Conservation (phyloP, 1,140 invertebrate genomes). For the Ditylenchus dipsaci region DNA sequence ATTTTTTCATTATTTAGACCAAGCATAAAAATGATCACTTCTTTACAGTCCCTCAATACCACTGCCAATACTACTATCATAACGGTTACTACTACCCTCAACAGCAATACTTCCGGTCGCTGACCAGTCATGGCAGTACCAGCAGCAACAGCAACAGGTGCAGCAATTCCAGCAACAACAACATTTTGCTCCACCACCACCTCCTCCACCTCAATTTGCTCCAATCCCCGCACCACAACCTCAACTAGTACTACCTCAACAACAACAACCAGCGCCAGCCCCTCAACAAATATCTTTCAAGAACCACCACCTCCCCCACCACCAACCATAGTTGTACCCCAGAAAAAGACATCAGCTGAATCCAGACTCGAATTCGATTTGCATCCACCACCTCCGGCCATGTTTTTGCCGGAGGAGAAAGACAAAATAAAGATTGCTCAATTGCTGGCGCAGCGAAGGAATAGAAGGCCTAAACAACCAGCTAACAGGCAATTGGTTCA, state of each 20-base stretch:
- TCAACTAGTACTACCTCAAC: neutral
- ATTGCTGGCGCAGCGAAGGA: conserved; percentile 18
- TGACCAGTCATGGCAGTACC: conserved; percentile 6
- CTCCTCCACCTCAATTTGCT: neutral
- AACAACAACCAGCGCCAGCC: conserved; percentile 12
- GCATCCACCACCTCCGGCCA: conserved; percentile 24
- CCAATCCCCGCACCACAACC: neutral
- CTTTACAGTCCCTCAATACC: neutral
- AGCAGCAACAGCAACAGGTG: conserved; percentile 16
- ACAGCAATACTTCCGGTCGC: conserved; percentile 4
- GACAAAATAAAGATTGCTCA: conserved; percentile 10
- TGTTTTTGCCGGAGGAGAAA: conserved; percentile 29
- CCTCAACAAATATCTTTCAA: neutral
- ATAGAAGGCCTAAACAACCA: neutral
- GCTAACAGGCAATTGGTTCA: conserved; percentile 16
- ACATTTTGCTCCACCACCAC: conserved; percentile 6
- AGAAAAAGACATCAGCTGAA: neutral
- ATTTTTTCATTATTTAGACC: too few species aligned
- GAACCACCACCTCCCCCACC: neutral
- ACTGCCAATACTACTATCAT: conserved; percentile 9
- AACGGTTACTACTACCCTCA: conserved; percentile 3
- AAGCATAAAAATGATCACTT: too few species aligned
- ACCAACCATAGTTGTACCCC: conserved; percentile 15
- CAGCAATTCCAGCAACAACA: conserved; percentile 16
- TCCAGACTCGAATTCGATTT: conserved; percentile 21